Conservation (phyloP, 2,797 vertebrate species). For the Hyperoplus lanceolatus region DNA sequence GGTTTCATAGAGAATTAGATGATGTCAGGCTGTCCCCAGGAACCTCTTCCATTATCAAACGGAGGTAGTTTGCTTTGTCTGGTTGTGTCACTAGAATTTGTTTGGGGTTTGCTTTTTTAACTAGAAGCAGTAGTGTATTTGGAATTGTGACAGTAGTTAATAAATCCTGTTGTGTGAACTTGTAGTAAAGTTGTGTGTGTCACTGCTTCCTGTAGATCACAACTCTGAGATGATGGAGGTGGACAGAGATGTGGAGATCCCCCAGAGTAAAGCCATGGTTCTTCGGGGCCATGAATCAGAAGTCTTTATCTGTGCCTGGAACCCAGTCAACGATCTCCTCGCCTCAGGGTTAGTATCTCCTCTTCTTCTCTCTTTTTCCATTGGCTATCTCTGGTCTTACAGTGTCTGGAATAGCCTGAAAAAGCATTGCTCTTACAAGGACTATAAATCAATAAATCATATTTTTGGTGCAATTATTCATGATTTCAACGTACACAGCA, state of each 20-base stretch:
- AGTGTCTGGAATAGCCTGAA: neutral
- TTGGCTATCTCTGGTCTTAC: neutral
- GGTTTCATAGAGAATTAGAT: slow-evolving; percentile 29
- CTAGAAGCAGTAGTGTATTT: no score
- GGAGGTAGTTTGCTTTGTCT: neutral
- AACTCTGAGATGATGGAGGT: slow-evolving; percentile 99
- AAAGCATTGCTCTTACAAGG: neutral
- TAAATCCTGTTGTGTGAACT: neutral
- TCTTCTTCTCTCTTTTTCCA: neutral
- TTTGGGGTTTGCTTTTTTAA: no score
- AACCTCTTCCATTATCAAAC: neutral
- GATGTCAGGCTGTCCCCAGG: slow-evolving; percentile 6
- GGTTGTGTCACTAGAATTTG: neutral
- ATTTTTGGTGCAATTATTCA: neutral
- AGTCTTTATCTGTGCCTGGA: slow-evolving; percentile 99
- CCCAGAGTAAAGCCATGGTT: slow-evolving; percentile 97
- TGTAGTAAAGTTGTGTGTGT: neutral
- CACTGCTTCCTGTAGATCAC: slow-evolving; percentile 88
- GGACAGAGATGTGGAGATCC: slow-evolving; percentile 97
- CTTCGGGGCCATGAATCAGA: slow-evolving; percentile 97
- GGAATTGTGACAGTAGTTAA: neutral
- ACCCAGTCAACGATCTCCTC: slow-evolving; percentile 97
- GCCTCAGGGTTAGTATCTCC: slow-evolving; percentile 92
- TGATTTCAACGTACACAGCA: neutral
- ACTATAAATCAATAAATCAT: no score